Evolutionary conservation across 2,888 invertebrate species (phyloP).

Genomic region (Noctua comes): DNA sequence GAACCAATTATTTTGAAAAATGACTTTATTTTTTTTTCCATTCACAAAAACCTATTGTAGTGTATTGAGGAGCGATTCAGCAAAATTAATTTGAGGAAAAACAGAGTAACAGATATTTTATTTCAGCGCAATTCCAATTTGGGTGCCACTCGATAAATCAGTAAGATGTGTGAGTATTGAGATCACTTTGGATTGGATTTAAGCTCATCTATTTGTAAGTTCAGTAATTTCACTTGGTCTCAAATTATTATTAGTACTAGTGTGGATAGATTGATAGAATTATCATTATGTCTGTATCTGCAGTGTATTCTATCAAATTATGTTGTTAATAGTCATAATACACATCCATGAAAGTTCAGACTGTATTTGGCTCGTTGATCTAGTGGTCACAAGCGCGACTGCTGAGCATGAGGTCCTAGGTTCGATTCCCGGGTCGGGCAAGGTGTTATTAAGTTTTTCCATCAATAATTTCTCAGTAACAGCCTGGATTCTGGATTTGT

Average conservation of each 20-base stretch:
- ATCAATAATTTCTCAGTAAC: background rate
- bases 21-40: conserved; percentile 39
- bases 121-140: background rate
- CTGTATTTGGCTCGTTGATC: background rate
- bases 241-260: background rate
- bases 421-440: background rate
- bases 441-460: background rate
- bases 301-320: background rate
- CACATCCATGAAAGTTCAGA: background rate
- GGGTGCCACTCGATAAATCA: background rate
- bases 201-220: background rate
- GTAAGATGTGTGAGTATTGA: background rate
- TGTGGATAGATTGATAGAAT: background rate
- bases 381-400: background rate
- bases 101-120: conserved; percentile 17
- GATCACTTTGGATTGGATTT: background rate
- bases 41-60: conserved; percentile 35
- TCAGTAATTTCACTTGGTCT: background rate
- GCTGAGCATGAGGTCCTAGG: background rate
- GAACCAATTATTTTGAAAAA: conserved; percentile 46
- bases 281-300: background rate
- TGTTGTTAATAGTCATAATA: background rate
- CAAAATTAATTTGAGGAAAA: conserved; percentile 34
- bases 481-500: background rate
- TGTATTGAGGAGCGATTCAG: conserved; percentile 20